Evolutionary conservation across 2,113 vertebrate genomes (phyloP).

Genomic region (Cepphus grylle): DNA sequence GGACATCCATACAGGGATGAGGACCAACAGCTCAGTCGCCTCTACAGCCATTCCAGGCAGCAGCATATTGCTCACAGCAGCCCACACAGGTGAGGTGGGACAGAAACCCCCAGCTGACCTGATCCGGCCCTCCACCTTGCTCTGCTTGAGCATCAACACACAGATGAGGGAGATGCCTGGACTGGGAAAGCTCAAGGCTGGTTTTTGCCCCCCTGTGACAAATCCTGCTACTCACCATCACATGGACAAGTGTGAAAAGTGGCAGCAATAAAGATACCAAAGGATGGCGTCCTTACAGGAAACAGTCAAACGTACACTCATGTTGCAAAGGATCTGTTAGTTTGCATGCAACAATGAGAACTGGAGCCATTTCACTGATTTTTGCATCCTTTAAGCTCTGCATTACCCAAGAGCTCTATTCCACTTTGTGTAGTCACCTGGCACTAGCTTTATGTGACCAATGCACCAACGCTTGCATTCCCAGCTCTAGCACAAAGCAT

Average conservation of each 20-base stretch:
- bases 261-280: background rate
- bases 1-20: background rate
- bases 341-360: background rate
- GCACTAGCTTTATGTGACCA: background rate
- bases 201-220: background rate
- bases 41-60: background rate
- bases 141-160: background rate
- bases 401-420: background rate
- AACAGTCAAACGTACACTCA: background rate
- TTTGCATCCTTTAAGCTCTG: background rate
- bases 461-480: background rate
- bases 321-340: background rate
- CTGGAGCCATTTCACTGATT: background rate
- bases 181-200: background rate
- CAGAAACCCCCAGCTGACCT: background rate
- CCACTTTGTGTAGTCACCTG: background rate
- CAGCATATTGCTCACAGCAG: background rate
- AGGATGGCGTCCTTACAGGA: background rate
- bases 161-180: background rate
- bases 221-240: background rate
- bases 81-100: background rate
- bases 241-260: fast-evolving
- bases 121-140: background rate
- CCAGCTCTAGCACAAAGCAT: background rate
- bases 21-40: background rate